These are phyloP conservation scores for Plusia festucae DNA, from an alignment of 2,888 invertebrate genomes.

Conservation along the genomic window DNA sequence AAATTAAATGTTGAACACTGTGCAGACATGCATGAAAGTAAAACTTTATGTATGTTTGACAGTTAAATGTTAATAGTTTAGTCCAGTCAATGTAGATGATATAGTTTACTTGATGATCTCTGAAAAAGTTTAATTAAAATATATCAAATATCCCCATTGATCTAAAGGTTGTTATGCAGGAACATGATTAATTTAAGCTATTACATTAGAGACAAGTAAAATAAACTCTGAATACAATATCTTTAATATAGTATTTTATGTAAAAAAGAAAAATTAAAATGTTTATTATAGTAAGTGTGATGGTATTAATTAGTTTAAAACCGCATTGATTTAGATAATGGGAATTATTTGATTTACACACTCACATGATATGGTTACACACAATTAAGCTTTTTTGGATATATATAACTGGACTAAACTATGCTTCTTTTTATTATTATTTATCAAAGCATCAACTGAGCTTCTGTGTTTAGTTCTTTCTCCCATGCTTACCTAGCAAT, in stretches of 20 bases:
- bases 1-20: constrained; percentile 31
- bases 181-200: background rate
- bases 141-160: background rate
- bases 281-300: too few relatives aligned
- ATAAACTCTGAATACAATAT: too few relatives aligned
- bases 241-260: too few relatives aligned
- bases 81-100: constrained; percentile 22
- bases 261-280: too few relatives aligned
- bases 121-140: background rate
- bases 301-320: too few relatives aligned
- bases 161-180: background rate
- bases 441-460: constrained; percentile 15
- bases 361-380: background rate
- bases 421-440: constrained; percentile 16
- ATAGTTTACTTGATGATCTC: background rate
- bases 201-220: too few relatives aligned
- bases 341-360: background rate
- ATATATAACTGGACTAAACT: constrained; percentile 23
- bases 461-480: constrained; percentile 27
- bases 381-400: constrained; percentile 4
- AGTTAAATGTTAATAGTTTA: constrained; percentile 15
- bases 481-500: constrained; percentile 9
- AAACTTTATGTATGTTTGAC: constrained; percentile 29
- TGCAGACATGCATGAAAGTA: constrained; percentile 24
- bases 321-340: background rate